A percentile compares a stretch with the other conserved stretches of the same genome.
phyloP scores from a whole-genome alignment of 2,888 invertebrate genomes.

The Phragmatobia fuliginosa region DNA sequence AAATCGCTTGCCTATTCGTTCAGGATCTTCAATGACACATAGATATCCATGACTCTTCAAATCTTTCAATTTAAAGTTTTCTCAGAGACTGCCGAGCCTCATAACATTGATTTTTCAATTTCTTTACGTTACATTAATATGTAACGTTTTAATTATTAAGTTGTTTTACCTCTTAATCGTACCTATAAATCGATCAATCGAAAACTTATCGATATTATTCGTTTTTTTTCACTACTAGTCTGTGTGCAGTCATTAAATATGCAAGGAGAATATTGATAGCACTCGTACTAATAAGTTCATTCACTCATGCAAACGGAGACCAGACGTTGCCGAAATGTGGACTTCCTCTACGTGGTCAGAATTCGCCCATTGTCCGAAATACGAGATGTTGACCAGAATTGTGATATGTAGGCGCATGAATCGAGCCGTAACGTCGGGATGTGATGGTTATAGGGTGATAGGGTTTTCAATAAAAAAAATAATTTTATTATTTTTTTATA shows the following conservation, averaged over 20 bases:
- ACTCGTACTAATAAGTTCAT: slow-evolving; percentile 46
- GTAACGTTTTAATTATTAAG: too few relatives aligned
- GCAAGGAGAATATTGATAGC: slow-evolving; percentile 24
- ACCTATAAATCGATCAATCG: neutral
- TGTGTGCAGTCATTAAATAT: slow-evolving; percentile 18
- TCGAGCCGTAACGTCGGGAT: slow-evolving; percentile 29
- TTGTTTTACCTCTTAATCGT: neutral
- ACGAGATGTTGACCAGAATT: slow-evolving; percentile 46
- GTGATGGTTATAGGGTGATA: too few relatives aligned
- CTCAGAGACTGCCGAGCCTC: neutral
- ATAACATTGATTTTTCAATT: neutral
- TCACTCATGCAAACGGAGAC: slow-evolving; percentile 33
- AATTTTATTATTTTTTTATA: neutral
- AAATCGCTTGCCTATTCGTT: too few relatives aligned
- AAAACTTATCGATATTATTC: neutral
- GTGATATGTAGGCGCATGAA: slow-evolving; percentile 40
- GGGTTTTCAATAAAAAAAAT: slow-evolving; percentile 30
- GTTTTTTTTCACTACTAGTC: slow-evolving; percentile 21
- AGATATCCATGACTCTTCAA: too few relatives aligned
- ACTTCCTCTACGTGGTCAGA: slow-evolving; percentile 61
- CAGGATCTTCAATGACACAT: too few relatives aligned
- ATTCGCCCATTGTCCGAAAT: slow-evolving; percentile 50
- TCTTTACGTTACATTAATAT: neutral
- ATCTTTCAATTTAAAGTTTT: neutral
- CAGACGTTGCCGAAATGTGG: slow-evolving; percentile 42